phyloP scores from a whole-genome alignment of 1,140 invertebrate genomes.

The Nomia melanderi region DNA sequence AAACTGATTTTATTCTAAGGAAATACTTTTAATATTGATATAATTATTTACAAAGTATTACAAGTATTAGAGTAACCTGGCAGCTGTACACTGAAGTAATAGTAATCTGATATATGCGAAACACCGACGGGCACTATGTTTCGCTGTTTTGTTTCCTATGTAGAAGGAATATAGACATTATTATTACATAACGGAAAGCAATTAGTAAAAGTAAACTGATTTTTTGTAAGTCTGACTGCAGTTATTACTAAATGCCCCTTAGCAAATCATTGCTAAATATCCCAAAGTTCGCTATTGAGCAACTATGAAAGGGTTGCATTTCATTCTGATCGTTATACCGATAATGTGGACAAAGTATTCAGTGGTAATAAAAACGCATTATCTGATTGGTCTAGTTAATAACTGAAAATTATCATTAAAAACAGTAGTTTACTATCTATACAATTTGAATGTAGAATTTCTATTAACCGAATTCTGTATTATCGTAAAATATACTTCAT shows the following conservation, averaged over 20 bases:
- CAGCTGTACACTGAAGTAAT: not conserved
- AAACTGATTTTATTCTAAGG: too few species aligned
- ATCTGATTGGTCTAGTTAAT: too few species aligned
- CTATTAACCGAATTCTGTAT: too few species aligned
- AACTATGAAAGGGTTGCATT: constrained; percentile 22
- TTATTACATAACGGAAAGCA: constrained; percentile 1
- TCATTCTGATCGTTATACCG: too few species aligned
- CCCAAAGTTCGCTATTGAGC: not conserved
- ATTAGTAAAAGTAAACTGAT: not conserved
- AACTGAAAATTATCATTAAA: too few species aligned
- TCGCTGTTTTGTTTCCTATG: not conserved
- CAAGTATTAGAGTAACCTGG: not conserved
- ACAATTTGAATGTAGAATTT: too few species aligned
- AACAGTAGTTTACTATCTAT: too few species aligned
- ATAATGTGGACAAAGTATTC: too few species aligned
- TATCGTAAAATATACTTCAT: too few species aligned
- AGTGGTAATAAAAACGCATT: too few species aligned
- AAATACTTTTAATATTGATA: too few species aligned
- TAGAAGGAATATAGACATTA: not conserved
- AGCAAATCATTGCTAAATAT: not conserved
- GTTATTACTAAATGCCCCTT: constrained; percentile 9
- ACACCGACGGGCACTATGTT: not conserved
- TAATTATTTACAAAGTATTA: too few species aligned
- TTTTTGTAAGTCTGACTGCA: not conserved
- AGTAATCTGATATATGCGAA: not conserved